These are phyloP conservation scores for Falco novaeseelandiae DNA, from an alignment of 2,797 vertebrate genomes.

Conservation along the genomic window DNA sequence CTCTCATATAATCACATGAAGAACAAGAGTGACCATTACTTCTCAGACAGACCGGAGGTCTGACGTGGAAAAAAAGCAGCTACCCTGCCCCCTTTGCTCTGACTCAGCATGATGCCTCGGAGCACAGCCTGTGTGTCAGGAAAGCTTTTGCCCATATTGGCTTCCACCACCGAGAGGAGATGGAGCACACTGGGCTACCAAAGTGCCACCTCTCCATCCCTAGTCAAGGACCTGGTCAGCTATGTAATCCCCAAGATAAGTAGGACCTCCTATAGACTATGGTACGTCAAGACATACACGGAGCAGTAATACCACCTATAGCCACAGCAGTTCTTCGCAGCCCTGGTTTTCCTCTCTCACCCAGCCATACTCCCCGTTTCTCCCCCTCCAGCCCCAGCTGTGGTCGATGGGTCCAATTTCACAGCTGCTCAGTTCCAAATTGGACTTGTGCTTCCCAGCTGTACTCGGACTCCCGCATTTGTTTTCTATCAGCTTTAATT, in stretches of 20 bases:
- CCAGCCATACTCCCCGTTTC: neutral
- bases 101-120: neutral
- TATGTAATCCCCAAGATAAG: rapidly evolving
- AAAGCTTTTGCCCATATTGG: neutral
- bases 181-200: neutral
- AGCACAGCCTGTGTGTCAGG: neutral
- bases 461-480: slow-evolving; percentile 16
- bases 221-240: neutral
- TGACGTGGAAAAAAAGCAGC: neutral
- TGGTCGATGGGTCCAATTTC: slow-evolving; percentile 69
- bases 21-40: neutral
- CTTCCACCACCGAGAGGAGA: neutral
- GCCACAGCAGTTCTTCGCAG: neutral
- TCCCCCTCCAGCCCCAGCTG: slow-evolving; percentile 68
- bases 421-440: slow-evolving; percentile 74
- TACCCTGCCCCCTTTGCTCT: neutral
- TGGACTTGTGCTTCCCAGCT: slow-evolving; percentile 63
- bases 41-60: rapidly evolving
- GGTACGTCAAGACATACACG: rapidly evolving
- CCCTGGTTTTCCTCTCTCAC: neutral
- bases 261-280: rapidly evolving
- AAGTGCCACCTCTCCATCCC: neutral
- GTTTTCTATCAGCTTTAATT: slow-evolving; percentile 75
- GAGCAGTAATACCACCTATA: rapidly evolving
- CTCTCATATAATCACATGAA: neutral